Base-by-base conservation (phyloP, 2,113 vertebrate genomes). In the Rhodinocichla rosea region DNA sequence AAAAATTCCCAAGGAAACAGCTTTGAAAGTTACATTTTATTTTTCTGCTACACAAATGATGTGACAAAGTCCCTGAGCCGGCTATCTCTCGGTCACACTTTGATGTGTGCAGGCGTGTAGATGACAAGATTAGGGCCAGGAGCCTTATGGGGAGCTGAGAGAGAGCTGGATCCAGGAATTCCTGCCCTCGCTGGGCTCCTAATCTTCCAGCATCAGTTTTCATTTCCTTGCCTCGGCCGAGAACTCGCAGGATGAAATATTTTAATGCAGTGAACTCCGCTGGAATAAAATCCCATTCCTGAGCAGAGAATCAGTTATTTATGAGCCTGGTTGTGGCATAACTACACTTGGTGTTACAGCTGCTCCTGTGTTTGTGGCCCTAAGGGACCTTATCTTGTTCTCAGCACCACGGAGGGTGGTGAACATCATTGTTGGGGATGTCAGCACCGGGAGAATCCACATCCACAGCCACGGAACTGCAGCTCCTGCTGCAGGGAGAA, bases 401-500 rank as follows among this genome's bases (percentile, higher is more conserved):
- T 10, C 9, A 7, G 71, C 11, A 26, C 21, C 63, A 49, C 2
- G 0, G 5, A 1, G 4, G 32, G 17, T 4, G 17, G 19, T 3
- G 71, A 39, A 19, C 47, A 39, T 37, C 6, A 0, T 9, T 27
- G 53, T 1, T 1, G 1, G 44, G 45, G 64, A 15, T 6, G 42
- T 15, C 32, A 44, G 40, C 3, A 1, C 8, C 0, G 1, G 47
- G 49, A 85, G 11, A 75, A 85, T 2, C 27, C 5, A 0, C 5
- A 6, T 0, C 33, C 2, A 2, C 30, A 15, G 49, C 24, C 56
- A 53, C 0, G 0, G 55, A n/a, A 42, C 59, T 30, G n/a, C 1
- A 0, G 10, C 13, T 80, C 39, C 83, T 47, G n/a, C 53, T 23
- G 33, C 49, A 22, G 26, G 28, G 64, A 50, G 26, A 23, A 3